Conservation (phyloP, 1,140 invertebrate genomes). For the Nymphalis io region DNA sequence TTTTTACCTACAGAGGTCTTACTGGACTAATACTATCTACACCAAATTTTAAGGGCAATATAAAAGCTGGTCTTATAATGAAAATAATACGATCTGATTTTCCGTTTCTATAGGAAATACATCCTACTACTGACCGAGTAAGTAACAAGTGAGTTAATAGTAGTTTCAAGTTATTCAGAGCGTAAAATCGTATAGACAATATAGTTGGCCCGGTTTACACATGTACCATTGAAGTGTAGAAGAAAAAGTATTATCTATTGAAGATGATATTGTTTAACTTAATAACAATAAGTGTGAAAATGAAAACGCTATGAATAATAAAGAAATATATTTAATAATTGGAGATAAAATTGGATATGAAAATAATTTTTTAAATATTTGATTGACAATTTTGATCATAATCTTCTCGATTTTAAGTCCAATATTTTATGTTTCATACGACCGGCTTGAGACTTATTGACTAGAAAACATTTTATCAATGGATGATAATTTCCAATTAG, state of each 20-base stretch:
- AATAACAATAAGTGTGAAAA: not conserved
- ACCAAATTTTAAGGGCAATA: too few species aligned
- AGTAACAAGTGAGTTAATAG: slow-evolving; percentile 34
- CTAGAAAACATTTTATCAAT: slow-evolving; percentile 10
- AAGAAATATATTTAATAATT: not conserved
- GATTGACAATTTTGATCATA: too few species aligned
- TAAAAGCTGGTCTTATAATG: too few species aligned
- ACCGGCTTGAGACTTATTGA: slow-evolving; percentile 6
- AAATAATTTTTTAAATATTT: not conserved
- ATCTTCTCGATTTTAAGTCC: too few species aligned
- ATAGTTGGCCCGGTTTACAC: slow-evolving; percentile 20
- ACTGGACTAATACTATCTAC: too few species aligned
- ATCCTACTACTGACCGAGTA: slow-evolving; percentile 31
- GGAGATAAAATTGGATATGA: not conserved
- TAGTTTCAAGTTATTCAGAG: slow-evolving; percentile 49
- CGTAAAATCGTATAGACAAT: slow-evolving; percentile 51
- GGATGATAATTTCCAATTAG: not conserved
- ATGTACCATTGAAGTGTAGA: slow-evolving; percentile 13
- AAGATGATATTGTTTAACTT: not conserved
- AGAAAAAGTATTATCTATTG: not conserved
- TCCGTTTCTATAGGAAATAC: slow-evolving; percentile 27
- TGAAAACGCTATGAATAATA: not conserved
- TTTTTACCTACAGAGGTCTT: too few species aligned
- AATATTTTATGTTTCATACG: too few species aligned
- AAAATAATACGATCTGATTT: not conserved